Conservation (phyloP, 2,888 invertebrate genomes). For the Deilephila porcellus region DNA sequence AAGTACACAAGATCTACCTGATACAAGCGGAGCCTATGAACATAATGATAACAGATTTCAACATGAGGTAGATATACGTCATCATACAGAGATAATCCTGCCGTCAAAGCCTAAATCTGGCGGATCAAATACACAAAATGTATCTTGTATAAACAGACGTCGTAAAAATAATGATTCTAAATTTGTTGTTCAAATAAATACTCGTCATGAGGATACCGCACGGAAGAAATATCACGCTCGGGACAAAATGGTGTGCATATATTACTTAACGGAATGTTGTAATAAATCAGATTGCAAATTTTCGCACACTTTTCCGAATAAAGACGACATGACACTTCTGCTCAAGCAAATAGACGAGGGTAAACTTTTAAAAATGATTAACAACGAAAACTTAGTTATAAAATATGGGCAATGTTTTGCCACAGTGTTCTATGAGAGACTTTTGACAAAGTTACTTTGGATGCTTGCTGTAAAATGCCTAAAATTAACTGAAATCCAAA, state of each 20-base stretch:
- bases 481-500: neutral
- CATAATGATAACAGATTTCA: neutral
- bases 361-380: no score
- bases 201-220: no score
- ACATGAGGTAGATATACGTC: no score
- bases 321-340: neutral
- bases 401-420: conserved; percentile 10
- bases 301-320: neutral
- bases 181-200: no score
- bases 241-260: neutral
- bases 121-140: no score
- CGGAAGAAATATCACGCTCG: neutral
- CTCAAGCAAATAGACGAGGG: neutral
- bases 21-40: neutral
- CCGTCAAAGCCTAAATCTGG: no score
- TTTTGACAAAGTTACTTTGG: neutral
- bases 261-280: neutral
- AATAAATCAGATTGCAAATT: neutral
- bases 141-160: no score
- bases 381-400: neutral
- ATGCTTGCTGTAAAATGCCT: neutral
- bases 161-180: no score
- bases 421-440: neutral
- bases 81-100: neutral
- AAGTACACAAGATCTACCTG: no score